Conservation (phyloP, 2,888 invertebrate species). For the Drosophila cognata region DNA sequence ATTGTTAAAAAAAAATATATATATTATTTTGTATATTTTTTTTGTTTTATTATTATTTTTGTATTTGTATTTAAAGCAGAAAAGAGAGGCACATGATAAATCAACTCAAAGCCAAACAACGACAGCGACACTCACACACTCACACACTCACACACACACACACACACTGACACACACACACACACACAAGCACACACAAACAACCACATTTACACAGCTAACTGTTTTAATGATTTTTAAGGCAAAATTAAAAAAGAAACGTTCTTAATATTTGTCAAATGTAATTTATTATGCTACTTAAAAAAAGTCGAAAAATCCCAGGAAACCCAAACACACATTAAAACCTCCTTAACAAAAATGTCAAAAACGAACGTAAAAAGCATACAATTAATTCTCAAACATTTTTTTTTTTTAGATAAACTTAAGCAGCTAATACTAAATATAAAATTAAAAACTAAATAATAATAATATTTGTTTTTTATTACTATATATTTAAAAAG, state of each 20-base stretch:
- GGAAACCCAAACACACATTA: constrained; percentile 11
- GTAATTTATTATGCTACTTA: constrained; percentile 61
- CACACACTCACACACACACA: constrained; percentile 12
- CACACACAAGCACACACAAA: constrained; percentile 8
- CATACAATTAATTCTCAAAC: constrained; percentile 42
- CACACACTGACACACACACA: constrained; percentile 4
- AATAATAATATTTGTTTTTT: constrained; percentile 59
- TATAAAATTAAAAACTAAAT: constrained; percentile 56
- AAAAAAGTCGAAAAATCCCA: constrained; percentile 33
- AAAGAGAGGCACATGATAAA: constrained; percentile 55
- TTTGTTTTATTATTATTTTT: constrained; percentile 39
- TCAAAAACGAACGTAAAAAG: constrained; percentile 41
- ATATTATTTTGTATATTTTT: constrained; percentile 19
- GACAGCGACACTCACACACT: constrained; percentile 36
- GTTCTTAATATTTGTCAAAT: constrained; percentile 50
- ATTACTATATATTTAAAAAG: constrained; percentile 47
- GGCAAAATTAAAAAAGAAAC: constrained; percentile 24
- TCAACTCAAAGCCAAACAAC: constrained; percentile 50
- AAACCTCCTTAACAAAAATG: constrained; percentile 31
- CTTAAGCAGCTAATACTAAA: constrained; percentile 67
- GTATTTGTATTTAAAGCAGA: constrained; percentile 41
- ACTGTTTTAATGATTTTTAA: constrained; percentile 59
- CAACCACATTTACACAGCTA: constrained; percentile 41
- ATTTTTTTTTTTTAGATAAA: constrained; percentile 55
- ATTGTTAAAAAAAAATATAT: constrained; percentile 31